Percentiles rank a stretch among this genome's conserved stretches.
These are phyloP conservation scores for Hydrophis major DNA, from an alignment of 2,797 vertebrate genomes.

Conservation along the genomic window DNA sequence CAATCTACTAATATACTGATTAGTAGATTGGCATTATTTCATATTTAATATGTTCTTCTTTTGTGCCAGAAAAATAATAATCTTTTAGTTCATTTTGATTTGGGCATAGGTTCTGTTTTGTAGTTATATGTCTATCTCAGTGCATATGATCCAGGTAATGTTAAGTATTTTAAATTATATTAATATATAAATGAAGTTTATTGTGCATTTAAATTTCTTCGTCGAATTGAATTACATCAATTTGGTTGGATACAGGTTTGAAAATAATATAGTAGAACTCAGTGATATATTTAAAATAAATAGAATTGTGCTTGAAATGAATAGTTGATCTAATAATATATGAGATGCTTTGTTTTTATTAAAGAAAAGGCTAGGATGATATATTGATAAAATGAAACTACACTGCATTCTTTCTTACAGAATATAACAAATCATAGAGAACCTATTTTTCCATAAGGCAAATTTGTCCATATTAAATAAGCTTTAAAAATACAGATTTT, in stretches of 20 bases:
- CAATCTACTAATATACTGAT: no score
- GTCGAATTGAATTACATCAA: neutral
- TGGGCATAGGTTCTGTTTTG: neutral
- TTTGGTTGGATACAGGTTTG: neutral
- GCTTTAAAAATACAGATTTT: neutral
- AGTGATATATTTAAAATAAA: neutral
- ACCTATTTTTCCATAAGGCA: neutral
- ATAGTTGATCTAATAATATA: neutral
- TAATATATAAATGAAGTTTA: neutral
- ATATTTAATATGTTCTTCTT: neutral
- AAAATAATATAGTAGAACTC: neutral
- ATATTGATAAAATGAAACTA: neutral
- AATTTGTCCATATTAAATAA: constrained; percentile 14
- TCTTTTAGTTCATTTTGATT: neutral
- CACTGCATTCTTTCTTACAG: neutral
- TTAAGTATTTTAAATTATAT: neutral
- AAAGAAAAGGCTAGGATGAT: neutral
- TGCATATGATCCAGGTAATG: neutral
- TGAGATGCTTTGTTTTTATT: constrained; percentile 2
- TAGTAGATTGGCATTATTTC: neutral
- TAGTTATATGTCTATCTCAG: neutral
- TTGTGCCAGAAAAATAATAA: neutral
- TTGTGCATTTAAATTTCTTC: neutral
- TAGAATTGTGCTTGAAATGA: neutral
- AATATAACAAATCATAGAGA: neutral